phyloP scores from a whole-genome alignment of 2,888 invertebrate genomes.

The Drosophila infuscata region DNA sequence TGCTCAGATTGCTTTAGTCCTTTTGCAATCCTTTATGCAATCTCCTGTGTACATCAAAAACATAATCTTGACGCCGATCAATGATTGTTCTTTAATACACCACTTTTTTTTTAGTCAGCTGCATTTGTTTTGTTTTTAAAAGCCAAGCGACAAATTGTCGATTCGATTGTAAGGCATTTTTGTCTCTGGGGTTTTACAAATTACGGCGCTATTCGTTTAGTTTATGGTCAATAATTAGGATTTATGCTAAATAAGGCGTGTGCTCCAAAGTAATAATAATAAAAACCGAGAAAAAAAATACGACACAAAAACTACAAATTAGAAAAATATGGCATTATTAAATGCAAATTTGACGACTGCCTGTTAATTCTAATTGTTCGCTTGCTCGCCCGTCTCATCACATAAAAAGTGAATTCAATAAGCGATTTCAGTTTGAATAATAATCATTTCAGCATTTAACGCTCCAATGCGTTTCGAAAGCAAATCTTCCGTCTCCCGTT shows the following conservation, averaged over 20 bases:
- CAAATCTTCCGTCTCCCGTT: background rate
- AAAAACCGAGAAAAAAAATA: background rate
- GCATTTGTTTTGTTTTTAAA: no score
- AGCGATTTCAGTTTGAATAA: slow-evolving; percentile 11
- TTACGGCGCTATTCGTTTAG: background rate
- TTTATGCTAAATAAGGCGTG: background rate
- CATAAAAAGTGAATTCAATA: slow-evolving; percentile 38
- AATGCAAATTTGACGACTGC: slow-evolving; percentile 37
- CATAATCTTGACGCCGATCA: no score
- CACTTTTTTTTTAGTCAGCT: no score
- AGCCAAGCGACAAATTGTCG: no score
- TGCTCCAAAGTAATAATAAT: background rate
- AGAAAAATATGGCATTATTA: slow-evolving; percentile 27
- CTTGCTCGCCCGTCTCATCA: slow-evolving; percentile 19
- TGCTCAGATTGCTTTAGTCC: background rate
- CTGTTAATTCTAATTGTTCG: slow-evolving; percentile 18
- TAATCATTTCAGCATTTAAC: slow-evolving; percentile 32
- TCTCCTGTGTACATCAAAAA: no score
- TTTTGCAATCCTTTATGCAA: background rate
- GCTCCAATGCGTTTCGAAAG: slow-evolving; percentile 47
- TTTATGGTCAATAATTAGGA: background rate
- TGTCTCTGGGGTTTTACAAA: background rate
- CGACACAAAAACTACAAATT: background rate
- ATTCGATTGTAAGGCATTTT: background rate
- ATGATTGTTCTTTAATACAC: no score